Base-by-base conservation (phyloP, 2,888 invertebrate species). In the Entomobrya multifasciata region DNA sequence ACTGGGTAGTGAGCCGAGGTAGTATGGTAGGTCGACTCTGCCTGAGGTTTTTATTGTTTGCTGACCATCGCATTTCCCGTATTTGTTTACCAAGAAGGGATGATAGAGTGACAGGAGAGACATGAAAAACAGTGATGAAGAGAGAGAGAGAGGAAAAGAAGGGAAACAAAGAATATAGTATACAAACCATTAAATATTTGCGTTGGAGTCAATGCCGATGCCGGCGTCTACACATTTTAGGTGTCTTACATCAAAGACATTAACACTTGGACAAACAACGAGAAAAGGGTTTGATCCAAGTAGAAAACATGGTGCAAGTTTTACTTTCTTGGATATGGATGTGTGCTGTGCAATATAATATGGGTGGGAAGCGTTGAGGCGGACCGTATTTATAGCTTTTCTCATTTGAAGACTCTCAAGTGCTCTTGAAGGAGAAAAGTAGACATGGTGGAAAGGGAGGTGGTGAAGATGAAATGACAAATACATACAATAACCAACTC, bases 31-130 rank as follows among this genome's bases (percentile, higher is more conserved):
- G 22, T 17, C 30, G 67, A 44, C 11, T 72, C 49, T 72, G 70
- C n/a, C n/a, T n/a, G n/a, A n/a, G n/a, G 70, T 47, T 17, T 72
- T 47, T 72, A 72, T 72, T 72, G 70, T 72, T 72, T 72, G 70
- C 44, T 72, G 70, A 44, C 70, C 70, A 72, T 44, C 47, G 70
- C 70, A 70, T 70, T 44, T 47, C 70, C 70, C 13, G 15, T 65
- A 36, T 65, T 25, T 47, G 70, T 72, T 72, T 72, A 72, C 49
- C 22, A 72, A 67, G 44, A 44, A 47, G 49, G 49, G 70, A 72
- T 72, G 70, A 41, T 67, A 41, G 44, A 72, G 47, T 72, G 70
- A 72, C 70, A 72, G 25, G 49, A 49, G 70, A 47, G 22, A 72
- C n/a, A 36, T 47, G 49, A 72, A n/a, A 72, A 72, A 49, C 13